Base-by-base conservation (phyloP, 2,113 vertebrate genomes). In the Danio rerio region DNA sequence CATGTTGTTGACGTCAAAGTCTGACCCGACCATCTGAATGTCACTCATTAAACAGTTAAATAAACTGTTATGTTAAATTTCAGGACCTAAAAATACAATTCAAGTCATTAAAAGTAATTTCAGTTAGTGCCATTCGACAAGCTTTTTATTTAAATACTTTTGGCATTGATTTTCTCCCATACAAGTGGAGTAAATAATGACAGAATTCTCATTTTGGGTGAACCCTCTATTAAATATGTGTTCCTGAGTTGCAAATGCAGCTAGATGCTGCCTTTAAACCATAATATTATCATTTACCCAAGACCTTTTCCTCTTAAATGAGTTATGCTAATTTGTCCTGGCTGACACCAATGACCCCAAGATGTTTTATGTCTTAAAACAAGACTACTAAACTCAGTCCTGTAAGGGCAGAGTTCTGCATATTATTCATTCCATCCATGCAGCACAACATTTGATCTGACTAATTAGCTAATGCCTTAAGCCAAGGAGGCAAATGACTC, bases 391-490 rank as follows among this genome's bases (percentile, higher is more conserved):
- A 68, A 45, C 65, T 62, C 56, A 9, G 16, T 65, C 21, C 42
- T 49, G 45, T 7, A n/a, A 81, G 80, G 68, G 65, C 50, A 70
- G 68, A 52, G 63, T 49, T 45, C 55, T 49, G 21, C 31, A 43
- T 42, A 53, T 58, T n/a, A 81, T 62, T 74, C 20, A 81, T 73
- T 81, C 80, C 45, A 74, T 15, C 45, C 43, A 62, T 71, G 58
- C 20, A 43, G 9, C 13, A 56, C 79, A 81, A 61, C 15, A 61
- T 80, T 70, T 80, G 66, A 80, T 72, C 53, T 31, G 63, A 20
- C 50, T 69, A 81, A 71, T 31, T 31, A 61, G 43, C 52, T 61
- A 81, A 55, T 62, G 40, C 71, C 21, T 81, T 55, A 62, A 65
- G 21, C 78, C 52, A 61, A 47, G 42, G 65, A 58, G 42, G 12